A percentile compares a stretch with the other conserved stretches of the same genome.
Evolutionary conservation across 2,888 invertebrate species (phyloP).

Genomic region (Agelastica alni): DNA sequence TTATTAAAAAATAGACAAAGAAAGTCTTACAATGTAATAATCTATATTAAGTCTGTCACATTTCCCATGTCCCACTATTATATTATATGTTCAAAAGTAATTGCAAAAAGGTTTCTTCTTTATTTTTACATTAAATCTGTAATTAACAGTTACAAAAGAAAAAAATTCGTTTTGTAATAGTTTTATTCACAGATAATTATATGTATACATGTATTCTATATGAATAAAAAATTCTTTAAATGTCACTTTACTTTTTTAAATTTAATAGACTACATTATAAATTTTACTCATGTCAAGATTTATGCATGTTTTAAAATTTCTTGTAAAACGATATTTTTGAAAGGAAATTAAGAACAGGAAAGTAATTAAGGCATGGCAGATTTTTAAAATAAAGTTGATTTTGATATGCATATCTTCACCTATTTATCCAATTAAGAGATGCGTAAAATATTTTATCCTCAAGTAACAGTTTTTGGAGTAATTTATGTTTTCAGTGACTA

Average conservation of each 20-base stretch:
- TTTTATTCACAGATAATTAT: constrained; percentile 21
- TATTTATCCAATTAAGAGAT: too few species aligned
- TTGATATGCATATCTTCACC: too few species aligned
- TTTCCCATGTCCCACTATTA: constrained; percentile 17
- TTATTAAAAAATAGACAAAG: constrained; percentile 3
- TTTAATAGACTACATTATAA: constrained; percentile 1
- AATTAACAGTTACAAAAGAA: constrained; percentile 22
- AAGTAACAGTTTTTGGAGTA: too few species aligned
- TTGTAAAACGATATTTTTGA: not conserved
- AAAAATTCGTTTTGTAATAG: constrained; percentile 18
- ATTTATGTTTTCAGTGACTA: too few species aligned
- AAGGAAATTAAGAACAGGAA: too few species aligned
- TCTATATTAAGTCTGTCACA: constrained; percentile 11
- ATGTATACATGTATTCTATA: constrained; percentile 8
- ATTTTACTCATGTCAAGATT: not conserved
- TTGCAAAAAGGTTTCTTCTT: constrained; percentile 12
- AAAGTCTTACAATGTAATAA: constrained; percentile 8
- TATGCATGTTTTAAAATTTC: not conserved
- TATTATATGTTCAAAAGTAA: constrained; percentile 13
- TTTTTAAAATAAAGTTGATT: too few species aligned
- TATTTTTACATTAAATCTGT: constrained; percentile 9
- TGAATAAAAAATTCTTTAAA: constrained; percentile 10
- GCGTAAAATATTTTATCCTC: too few species aligned
- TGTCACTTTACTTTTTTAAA: constrained; percentile 8
- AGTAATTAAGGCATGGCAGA: too few species aligned